Conservation (phyloP, 2,888 invertebrate species). For the Drosophila meridionalis region DNA sequence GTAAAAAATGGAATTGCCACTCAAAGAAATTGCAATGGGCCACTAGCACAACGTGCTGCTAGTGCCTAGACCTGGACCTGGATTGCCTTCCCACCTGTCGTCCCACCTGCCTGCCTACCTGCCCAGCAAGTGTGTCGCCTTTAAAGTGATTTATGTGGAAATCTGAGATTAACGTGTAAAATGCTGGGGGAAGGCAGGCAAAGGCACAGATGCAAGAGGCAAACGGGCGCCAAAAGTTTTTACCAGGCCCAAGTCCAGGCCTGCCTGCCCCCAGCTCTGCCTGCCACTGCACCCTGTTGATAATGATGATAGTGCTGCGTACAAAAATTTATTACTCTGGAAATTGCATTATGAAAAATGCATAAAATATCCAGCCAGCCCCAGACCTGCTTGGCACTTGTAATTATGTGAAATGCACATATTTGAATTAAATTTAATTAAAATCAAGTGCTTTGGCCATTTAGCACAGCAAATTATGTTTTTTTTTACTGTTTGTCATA, state of each 20-base stretch:
- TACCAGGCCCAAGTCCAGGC: slow-evolving; percentile 15
- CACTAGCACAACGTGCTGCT: slow-evolving; percentile 13
- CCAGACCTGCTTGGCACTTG: slow-evolving; percentile 7
- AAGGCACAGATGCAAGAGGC: slow-evolving; percentile 55
- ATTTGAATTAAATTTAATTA: slow-evolving; percentile 53
- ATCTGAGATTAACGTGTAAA: slow-evolving; percentile 78
- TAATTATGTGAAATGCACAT: slow-evolving; percentile 43
- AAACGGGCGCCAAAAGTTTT: slow-evolving; percentile 55
- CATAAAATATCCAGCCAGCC: slow-evolving; percentile 53
- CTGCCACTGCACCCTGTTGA: slow-evolving; percentile 54
- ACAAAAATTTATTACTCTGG: slow-evolving; percentile 71
- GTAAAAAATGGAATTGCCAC: slow-evolving; percentile 69
- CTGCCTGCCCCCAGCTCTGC: slow-evolving; percentile 5
- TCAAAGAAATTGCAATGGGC: slow-evolving; percentile 73
- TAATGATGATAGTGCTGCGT: slow-evolving; percentile 71
- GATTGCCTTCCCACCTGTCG: background rate
- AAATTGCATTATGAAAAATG: slow-evolving; percentile 81
- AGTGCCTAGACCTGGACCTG: slow-evolving; percentile 14
- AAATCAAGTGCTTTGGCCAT: slow-evolving; percentile 30
- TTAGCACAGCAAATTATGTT: background rate
- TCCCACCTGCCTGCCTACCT: slow-evolving; percentile 14
- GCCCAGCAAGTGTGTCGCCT: slow-evolving; percentile 67
- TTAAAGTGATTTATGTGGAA: slow-evolving; percentile 79
- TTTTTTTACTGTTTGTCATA: background rate
- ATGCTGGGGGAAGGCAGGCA: background rate